Percentiles rank a stretch among this genome's conserved stretches.
Evolutionary conservation across 2,797 vertebrate species (phyloP).

Genomic region (Arremon aurantiirostris): DNA sequence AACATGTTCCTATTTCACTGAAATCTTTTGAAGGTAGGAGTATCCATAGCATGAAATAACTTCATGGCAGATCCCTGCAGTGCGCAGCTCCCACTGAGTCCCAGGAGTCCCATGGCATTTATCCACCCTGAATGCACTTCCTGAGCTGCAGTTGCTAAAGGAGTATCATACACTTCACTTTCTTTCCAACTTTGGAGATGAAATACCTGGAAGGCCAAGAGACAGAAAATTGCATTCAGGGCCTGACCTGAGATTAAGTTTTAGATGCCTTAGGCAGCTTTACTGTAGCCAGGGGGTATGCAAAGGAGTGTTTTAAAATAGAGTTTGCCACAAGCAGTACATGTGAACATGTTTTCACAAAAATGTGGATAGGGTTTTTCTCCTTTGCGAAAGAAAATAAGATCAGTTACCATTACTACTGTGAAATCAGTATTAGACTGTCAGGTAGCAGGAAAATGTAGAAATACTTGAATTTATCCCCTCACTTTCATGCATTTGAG

Average conservation of each 20-base stretch:
- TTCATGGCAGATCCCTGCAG: neutral
- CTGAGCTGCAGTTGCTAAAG: neutral
- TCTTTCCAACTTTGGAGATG: neutral
- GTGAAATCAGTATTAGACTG: neutral
- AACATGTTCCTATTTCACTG: neutral
- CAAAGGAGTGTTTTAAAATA: neutral
- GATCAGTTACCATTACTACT: neutral
- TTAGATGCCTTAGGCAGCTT: neutral
- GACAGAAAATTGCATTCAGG: neutral
- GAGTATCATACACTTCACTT: rapidly evolving
- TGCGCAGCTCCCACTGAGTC: neutral
- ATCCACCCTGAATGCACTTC: neutral
- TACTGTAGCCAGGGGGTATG: neutral
- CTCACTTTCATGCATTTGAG: neutral
- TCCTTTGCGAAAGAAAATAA: neutral
- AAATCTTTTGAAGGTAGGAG: neutral
- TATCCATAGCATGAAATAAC: neutral
- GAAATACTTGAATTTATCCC: neutral
- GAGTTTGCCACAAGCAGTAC: neutral
- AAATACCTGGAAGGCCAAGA: neutral
- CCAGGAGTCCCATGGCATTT: neutral
- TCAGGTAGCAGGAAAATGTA: neutral
- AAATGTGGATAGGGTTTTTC: neutral
- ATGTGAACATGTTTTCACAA: neutral
- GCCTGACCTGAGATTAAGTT: neutral